Evolutionary conservation across 2,888 invertebrate genomes (phyloP), one percentile per base, ranked within the genome.

Genomic region (Philereme vetulata): DNA sequence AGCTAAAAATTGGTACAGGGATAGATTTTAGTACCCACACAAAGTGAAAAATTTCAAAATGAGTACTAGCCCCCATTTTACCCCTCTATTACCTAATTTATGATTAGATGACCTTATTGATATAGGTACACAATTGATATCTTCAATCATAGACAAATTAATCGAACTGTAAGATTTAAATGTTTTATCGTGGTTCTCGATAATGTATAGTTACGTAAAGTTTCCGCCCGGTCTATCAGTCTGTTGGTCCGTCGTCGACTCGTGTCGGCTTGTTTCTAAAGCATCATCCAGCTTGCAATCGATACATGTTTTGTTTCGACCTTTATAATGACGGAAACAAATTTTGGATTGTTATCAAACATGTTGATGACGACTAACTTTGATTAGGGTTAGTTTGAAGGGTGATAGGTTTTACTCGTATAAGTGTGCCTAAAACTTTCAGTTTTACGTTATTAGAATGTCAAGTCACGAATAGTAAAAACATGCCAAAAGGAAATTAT

Each of bases 301-400:
- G 76, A 80, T 76, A 52, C 52, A 51, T 47, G 52, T 56, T 58
- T 70, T 68, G 68, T 70, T 58, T 62, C 46, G 48, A 57, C 44
- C 40, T 51, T 55, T 54, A 55, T 56, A 63, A 59, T 43, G 58
- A 56, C 50, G 56, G 51, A 51, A 45, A 58, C 48, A 57, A 48
- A 58, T 55, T 58, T 58, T 21, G 4, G 51, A 62, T 62, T 49
- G 42, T 48, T 59, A 62, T 62, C 62, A 34, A 55, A 38, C 47
- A 62, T 38, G 51, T 56, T 49, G 49, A 45, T 44, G 51, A 47
- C 45, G 48, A 44, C 36, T 54, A 48, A 32, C 45, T 45, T 59
- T 53, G n/a, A 44, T 21, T 34, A 5, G 38, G 11, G 33, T 35
- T 35, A 4, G 11, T 56, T 53, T 45, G 36, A 43, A 44, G 7